These are phyloP conservation scores for Incurvaria masculella DNA, from an alignment of 2,888 invertebrate species.

Conservation along the genomic window DNA sequence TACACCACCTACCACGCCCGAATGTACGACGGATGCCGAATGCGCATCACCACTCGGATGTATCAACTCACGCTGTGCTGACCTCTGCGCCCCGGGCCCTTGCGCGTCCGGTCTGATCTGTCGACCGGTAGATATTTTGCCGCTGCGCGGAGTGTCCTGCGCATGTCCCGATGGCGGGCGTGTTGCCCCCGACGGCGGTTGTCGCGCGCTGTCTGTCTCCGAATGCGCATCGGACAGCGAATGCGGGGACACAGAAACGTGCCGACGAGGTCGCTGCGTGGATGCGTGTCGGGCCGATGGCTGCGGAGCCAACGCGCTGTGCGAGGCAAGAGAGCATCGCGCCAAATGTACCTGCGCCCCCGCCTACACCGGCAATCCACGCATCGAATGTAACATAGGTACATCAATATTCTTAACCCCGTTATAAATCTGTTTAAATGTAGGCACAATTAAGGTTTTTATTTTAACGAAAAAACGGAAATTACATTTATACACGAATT, in stretches of 20 bases:
- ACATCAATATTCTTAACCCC: too few species aligned
- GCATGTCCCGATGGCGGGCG: conserved; percentile 81
- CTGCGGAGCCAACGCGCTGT: conserved; percentile 82
- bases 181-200: conserved; percentile 69
- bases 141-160: conserved; percentile 81
- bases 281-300: conserved; percentile 74
- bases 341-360: conserved; percentile 76
- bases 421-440: too few species aligned
- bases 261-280: conserved; percentile 71
- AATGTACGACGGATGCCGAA: conserved; percentile 73
- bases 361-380: conserved; percentile 75
- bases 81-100: conserved; percentile 73
- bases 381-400: conserved; percentile 69
- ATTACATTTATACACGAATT: too few species aligned
- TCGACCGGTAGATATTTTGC: conserved; percentile 72
- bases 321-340: conserved; percentile 70
- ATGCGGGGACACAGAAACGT: conserved; percentile 71
- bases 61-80: conserved; percentile 70
- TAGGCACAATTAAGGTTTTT: too few species aligned
- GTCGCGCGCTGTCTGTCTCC: conserved; percentile 57
- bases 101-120: conserved; percentile 79
- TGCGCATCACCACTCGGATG: conserved; percentile 75
- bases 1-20: conserved; percentile 29
- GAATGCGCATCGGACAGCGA: conserved; percentile 73
- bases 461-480: too few species aligned